Evolutionary conservation across 2,888 invertebrate species (phyloP).

Genomic region (Psylliodes chrysocephalus): DNA sequence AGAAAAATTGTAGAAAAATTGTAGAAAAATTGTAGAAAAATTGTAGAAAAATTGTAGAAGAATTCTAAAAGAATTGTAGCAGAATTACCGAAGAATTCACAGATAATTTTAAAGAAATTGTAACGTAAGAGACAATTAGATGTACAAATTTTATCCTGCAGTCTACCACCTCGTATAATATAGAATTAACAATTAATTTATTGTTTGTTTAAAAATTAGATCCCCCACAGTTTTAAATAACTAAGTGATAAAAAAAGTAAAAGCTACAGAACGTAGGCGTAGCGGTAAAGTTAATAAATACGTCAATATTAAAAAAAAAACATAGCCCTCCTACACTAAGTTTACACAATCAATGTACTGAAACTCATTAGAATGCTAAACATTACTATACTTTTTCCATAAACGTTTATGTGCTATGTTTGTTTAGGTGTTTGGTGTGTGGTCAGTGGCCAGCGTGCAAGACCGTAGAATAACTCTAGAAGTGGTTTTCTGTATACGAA

Average conservation of each 20-base stretch:
- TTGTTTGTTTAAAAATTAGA: not conserved
- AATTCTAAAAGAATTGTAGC: too few relatives aligned
- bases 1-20: too few relatives aligned
- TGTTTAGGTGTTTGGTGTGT: conserved; percentile 53
- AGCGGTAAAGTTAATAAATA: conserved; percentile 49
- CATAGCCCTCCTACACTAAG: conserved; percentile 56
- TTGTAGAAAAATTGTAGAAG: too few relatives aligned
- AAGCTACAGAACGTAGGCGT: conserved; percentile 39
- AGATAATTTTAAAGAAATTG: too few relatives aligned
- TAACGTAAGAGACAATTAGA: too few relatives aligned
- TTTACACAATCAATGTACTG: conserved; percentile 50
- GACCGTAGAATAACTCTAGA: not conserved
- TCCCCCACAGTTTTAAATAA: not conserved
- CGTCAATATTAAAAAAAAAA: conserved; percentile 45
- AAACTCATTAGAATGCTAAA: conserved; percentile 59
- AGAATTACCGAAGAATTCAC: too few relatives aligned
- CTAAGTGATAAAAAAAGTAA: not conserved
- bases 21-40: too few relatives aligned
- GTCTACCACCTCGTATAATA: too few relatives aligned
- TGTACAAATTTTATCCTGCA: too few relatives aligned
- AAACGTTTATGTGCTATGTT: conserved; percentile 57
- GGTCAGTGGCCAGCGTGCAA: too few relatives aligned
- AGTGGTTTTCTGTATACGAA: not conserved
- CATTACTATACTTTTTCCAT: conserved; percentile 57
- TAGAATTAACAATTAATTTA: not conserved